Percentiles rank a stretch among this genome's conserved stretches.
These are phyloP conservation scores for Tigriopus californicus DNA, from an alignment of 2,888 invertebrate genomes.

Conservation along the genomic window DNA sequence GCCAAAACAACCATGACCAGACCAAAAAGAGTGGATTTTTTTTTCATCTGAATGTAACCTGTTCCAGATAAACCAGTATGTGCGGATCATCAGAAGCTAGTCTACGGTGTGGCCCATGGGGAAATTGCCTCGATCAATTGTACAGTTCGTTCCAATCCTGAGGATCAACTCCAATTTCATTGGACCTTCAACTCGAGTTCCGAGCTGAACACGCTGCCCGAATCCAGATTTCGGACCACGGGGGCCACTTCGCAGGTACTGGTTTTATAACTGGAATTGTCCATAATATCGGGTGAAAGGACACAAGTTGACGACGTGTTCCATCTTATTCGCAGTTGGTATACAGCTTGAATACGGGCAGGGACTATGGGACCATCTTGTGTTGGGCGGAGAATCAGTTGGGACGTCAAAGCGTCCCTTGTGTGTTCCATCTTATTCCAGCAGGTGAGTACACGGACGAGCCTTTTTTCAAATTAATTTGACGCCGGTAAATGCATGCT, in stretches of 20 bases:
- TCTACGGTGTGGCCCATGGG: slow-evolving; percentile 12
- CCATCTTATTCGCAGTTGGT: background rate
- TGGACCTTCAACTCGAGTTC: slow-evolving; percentile 13
- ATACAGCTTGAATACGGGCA: slow-evolving; percentile 7
- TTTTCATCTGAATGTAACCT: background rate
- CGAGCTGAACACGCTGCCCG: slow-evolving; percentile 7
- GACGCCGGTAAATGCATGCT: too few relatives aligned
- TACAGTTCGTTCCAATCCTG: slow-evolving; percentile 1
- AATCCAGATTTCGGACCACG: background rate
- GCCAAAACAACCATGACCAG: too few relatives aligned
- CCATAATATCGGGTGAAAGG: background rate
- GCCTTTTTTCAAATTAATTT: too few relatives aligned
- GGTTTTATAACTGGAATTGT: background rate
- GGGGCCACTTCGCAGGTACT: slow-evolving; percentile 11
- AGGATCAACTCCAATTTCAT: background rate
- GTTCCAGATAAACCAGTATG: slow-evolving; percentile 10
- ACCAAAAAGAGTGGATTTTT: too few relatives aligned
- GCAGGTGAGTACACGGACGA: slow-evolving; percentile 3
- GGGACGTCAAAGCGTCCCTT: slow-evolving; percentile 7
- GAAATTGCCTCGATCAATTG: slow-evolving; percentile 14
- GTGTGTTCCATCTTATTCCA: slow-evolving; percentile 14
- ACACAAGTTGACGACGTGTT: background rate
- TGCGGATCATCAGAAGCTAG: slow-evolving; percentile 7
- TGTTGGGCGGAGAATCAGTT: slow-evolving; percentile 15
- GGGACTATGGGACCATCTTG: slow-evolving; percentile 14